A percentile compares a stretch with the other conserved stretches of the same genome.
These are phyloP conservation scores for Trichonephila clavipes DNA, from an alignment of 1,140 invertebrate species.

Conservation along the genomic window DNA sequence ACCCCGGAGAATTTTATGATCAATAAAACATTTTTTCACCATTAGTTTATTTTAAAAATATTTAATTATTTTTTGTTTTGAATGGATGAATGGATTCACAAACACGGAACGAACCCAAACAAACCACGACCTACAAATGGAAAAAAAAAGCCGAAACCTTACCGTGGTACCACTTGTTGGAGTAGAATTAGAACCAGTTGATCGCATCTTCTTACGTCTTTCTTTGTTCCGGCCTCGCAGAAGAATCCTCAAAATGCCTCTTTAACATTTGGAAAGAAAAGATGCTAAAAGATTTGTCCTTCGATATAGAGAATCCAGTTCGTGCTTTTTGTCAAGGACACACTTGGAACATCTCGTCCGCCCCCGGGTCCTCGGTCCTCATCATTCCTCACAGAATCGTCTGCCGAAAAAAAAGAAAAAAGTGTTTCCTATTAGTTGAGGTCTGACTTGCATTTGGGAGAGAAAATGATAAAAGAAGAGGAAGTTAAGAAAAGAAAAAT, in stretches of 20 bases:
- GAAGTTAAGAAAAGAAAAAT: not conserved
- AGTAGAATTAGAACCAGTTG: conserved; percentile 19
- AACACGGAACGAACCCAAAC: not conserved
- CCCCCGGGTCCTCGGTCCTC: conserved; percentile 20
- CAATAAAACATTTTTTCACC: too few relatives aligned
- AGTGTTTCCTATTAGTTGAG: not conserved
- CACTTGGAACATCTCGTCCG: not conserved
- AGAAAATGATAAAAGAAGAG: not conserved
- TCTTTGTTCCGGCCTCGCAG: not conserved
- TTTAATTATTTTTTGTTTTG: too few relatives aligned
- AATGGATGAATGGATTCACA: not conserved
- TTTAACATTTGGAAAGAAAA: not conserved
- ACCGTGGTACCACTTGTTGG: conserved; percentile 10
- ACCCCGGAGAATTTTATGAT: too few relatives aligned
- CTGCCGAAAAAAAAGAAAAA: conserved; percentile 2
- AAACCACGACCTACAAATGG: not conserved
- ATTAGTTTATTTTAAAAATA: too few relatives aligned
- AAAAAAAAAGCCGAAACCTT: not conserved
- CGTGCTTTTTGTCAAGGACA: conserved; percentile 30
- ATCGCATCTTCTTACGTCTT: not conserved
- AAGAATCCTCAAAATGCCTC: not conserved
- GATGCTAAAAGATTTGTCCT: conserved; percentile 11
- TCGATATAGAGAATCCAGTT: conserved; percentile 12
- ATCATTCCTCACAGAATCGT: not conserved
- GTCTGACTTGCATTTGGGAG: not conserved